phyloP scores from a whole-genome alignment of 1,140 invertebrate genomes.

The Drosophila setifemur region DNA sequence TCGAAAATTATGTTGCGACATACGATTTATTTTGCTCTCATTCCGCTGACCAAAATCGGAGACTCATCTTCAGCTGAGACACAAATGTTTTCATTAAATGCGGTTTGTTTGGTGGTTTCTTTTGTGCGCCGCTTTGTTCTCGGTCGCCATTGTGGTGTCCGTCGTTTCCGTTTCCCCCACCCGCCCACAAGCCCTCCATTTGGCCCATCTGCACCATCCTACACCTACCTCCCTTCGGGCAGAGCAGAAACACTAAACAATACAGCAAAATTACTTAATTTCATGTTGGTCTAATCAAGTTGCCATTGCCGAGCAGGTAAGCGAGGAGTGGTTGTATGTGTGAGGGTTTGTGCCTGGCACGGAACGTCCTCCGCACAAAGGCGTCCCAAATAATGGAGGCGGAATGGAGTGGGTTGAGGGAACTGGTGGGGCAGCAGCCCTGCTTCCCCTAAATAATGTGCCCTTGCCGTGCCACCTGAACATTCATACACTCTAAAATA shows the following conservation, averaged over 20 bases:
- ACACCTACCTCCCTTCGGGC: not conserved
- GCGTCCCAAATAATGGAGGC: conserved; percentile 20
- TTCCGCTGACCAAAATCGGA: not conserved
- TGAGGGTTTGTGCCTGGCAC: conserved; percentile 46
- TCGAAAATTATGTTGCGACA: not conserved
- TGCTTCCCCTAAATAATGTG: conserved; percentile 39
- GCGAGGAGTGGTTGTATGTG: conserved; percentile 31
- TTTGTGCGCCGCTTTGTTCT: conserved; percentile 46
- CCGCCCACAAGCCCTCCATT: too few species aligned
- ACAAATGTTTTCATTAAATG: conserved; percentile 63
- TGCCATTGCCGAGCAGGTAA: conserved; percentile 59
- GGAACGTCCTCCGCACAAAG: conserved; percentile 60
- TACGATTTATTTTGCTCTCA: not conserved
- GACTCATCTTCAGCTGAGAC: conserved; percentile 26
- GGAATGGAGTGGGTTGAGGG: not conserved
- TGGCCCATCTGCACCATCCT: conserved; percentile 16
- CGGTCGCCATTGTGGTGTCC: conserved; percentile 43
- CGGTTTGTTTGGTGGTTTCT: conserved; percentile 51
- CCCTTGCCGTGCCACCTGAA: conserved; percentile 46
- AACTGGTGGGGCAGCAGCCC: conserved; percentile 1
- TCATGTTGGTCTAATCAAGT: conserved; percentile 80
- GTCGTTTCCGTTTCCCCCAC: not conserved
- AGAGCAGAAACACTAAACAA: conserved; percentile 66
- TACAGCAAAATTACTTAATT: conserved; percentile 74
- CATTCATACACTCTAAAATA: conserved; percentile 13